Conservation (phyloP, 2,888 invertebrate genomes). For the Dione vanillae region DNA sequence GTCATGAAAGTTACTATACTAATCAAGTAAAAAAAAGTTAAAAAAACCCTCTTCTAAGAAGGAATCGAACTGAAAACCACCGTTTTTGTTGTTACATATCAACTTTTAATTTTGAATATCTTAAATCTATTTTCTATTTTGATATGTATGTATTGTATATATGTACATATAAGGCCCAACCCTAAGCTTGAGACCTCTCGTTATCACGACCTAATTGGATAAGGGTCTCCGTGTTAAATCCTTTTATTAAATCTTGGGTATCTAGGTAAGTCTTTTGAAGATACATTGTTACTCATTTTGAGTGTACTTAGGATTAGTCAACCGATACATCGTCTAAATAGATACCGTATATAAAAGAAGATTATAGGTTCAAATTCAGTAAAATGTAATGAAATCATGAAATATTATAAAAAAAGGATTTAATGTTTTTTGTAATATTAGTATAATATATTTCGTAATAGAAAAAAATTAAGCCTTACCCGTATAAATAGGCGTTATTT, state of each 20-base stretch:
- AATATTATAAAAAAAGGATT: too few species aligned
- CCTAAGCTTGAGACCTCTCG: constrained; percentile 42
- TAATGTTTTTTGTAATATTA: too few species aligned
- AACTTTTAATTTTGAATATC: too few species aligned
- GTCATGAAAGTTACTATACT: too few species aligned
- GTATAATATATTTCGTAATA: too few species aligned
- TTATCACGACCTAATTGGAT: constrained; percentile 43
- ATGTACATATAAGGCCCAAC: constrained; percentile 20
- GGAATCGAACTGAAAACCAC: too few species aligned
- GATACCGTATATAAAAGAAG: neutral
- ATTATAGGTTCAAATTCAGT: neutral
- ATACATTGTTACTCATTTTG: constrained; percentile 7
- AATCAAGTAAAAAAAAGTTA: too few species aligned
- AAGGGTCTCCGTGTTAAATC: constrained; percentile 20
- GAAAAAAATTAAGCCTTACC: too few species aligned
- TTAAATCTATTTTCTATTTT: neutral
- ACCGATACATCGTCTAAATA: neutral
- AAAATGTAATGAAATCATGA: too few species aligned
- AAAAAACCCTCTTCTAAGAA: too few species aligned
- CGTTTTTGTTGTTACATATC: too few species aligned
- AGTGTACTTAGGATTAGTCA: constrained; percentile 1
- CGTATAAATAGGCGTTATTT: too few species aligned
- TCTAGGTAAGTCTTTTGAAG: constrained; percentile 19
- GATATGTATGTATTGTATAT: neutral
- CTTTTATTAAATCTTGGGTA: constrained; percentile 26